Evolutionary conservation across 2,888 invertebrate species (phyloP), one percentile per base, ranked within the genome.

Genomic region (Choreutis nemorana): DNA sequence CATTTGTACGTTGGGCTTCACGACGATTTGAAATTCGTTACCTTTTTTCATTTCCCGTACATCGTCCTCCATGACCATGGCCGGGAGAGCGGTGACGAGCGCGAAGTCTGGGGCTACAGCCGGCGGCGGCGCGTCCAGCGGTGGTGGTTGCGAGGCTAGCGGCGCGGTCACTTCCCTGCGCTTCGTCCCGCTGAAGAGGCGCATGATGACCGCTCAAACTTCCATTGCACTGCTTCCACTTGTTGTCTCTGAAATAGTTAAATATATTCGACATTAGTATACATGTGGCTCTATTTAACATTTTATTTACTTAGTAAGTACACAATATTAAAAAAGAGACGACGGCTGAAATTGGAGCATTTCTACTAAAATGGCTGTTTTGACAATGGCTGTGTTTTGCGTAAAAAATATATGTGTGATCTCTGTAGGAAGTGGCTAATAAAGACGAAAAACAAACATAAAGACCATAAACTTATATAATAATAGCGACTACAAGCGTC

Each of bases 61-160:
- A 46, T 85, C 85, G 55, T 88, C 87, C 57, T 89, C 89, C 61
- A 89, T 84, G 59, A 89, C 86, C 63, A 88, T 85, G 45, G 88
- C 89, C 35, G 89, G 89, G 43, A 89, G 81, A 41, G 89, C 89
- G 44, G 87, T 89, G 53, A 89, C 89, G 56, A 87, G 82, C 55
- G 87, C 85, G 66, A 87, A 89, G 59, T 86, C 87, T 51, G 64
- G 65, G 41, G 59, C 51, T 10, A 22, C 20, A 46, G 57, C 56
- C 52, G 50, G 57, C 45, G 52, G 51, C 30, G 40, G 37, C 57
- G 53, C 60, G 67, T 70, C 46, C 46, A 67, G 55, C 39, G 75
- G 63, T 66, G 73, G 60, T 65, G 67, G n/a, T n/a, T n/a, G n/a
- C n/a, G n/a, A n/a, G 55, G 73, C 67, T 54, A 72, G 70, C 55